Evolutionary conservation across 2,797 vertebrate genomes (phyloP), one percentile per base, ranked within the genome.

Genomic region (Leptatherina wallacei): DNA sequence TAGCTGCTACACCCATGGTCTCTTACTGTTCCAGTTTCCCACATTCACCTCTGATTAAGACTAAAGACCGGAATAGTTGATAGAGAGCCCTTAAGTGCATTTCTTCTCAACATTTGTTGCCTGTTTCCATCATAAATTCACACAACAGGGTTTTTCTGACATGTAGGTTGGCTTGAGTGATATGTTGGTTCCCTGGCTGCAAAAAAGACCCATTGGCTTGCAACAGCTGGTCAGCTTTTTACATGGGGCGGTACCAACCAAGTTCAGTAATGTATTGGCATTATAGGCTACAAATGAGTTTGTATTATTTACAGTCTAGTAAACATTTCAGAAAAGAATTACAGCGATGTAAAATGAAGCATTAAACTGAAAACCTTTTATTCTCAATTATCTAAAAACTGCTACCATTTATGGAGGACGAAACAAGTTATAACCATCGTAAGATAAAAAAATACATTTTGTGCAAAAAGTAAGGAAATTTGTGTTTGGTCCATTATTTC

Each of bases 41-140:
- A 66, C 71, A 83, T 84, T 80, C 52, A 65, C 61, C 78, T 73
- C 74, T 81, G 62, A 73, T 83, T 90, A 59, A 67, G 54, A 71
- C 69, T 63, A 80, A 74, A 24, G 24, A 71, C 61, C 35, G 64
- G 80, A 77, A 79, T 85, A 42, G 83, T 62, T 77, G 75, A 87
- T 83, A 61, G 71, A 77, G 63, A 80, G 71, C 82, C 66, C 65
- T 61, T 71, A 78, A 85, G 80, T 83, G 84, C 80, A 87, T 82
- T 82, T 78, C 58, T 61, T 69, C 61, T 70, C 52, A 22, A 3
- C 55, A 49, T 64, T 58, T 73, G 54, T 59, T 49, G 11, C 75
- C 38, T 73, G 79, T 85, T 82, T 83, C 47, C 69, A 65, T 81
- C 80, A 82, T 69, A 75, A 65, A 78, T 72, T 83, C 63, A 71